Conservation (phyloP, 2,113 vertebrate species). For the Lophochroa leadbeateri region DNA sequence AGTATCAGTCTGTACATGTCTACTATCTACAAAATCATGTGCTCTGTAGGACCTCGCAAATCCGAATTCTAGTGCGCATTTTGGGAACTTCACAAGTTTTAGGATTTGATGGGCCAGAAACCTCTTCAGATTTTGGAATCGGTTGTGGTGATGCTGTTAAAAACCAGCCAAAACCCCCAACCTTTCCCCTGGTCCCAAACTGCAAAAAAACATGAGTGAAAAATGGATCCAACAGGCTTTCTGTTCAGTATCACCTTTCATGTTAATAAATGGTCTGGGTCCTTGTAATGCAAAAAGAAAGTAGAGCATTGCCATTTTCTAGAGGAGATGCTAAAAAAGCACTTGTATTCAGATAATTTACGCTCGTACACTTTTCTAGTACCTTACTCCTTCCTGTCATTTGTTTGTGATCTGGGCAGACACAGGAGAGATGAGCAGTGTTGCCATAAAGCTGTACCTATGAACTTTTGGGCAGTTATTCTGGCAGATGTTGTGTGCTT, state of each 20-base stretch:
- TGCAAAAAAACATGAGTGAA: not conserved
- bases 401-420: not conserved
- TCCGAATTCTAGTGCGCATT: not conserved
- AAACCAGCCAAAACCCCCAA: not conserved
- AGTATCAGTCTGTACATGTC: not conserved
- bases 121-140: not conserved
- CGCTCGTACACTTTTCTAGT: not conserved
- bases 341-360: not conserved
- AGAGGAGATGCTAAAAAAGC: not conserved
- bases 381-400: not conserved
- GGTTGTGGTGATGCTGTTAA: accelerated
- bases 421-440: not conserved
- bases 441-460: not conserved
- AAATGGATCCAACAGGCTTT: not conserved
- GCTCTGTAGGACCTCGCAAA: not conserved
- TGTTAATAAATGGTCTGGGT: not conserved
- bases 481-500: not conserved
- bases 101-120: not conserved
- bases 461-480: not conserved
- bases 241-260: slow-evolving; percentile 29
- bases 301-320: not conserved
- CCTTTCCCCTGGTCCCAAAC: not conserved
- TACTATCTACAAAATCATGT: not conserved
- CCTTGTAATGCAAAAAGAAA: not conserved
- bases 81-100: not conserved